Evolutionary conservation across 2,888 invertebrate species (phyloP), one percentile per base, ranked within the genome.

Genomic region (Eupithecia tripunctaria): DNA sequence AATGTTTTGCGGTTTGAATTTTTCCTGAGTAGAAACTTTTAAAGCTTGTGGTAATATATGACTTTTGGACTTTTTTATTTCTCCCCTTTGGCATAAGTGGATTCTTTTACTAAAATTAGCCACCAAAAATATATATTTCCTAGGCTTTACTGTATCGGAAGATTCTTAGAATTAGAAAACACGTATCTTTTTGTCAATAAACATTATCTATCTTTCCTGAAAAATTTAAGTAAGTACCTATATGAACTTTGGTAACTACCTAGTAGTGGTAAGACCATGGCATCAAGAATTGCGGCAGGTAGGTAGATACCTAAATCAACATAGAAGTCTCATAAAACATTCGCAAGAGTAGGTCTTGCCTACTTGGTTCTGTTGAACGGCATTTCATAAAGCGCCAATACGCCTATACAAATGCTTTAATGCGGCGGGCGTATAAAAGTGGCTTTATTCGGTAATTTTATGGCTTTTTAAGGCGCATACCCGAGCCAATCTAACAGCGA

Each of bases 361-460:
- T 29, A 8, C 8, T 60, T 8, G 18, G 18, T 2, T 60, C 15
- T n/a, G n/a, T 47, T 56, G 21, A 36, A 27, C 14, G 56, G 67
- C 56, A 43, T 71, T 71, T 68, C 38, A 36, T 67, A 41, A 70
- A 73, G 67, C 62, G 69, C 36, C 25, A 60, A 47, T 74, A 60
- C 43, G 74, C 68, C 41, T 74, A 25, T 21, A 21, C 51, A 71
- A 64, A 51, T 43, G 66, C 51, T 43, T 29, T 63, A 70, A 67
- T 38, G 59, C 47, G 29, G 66, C 60, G 32, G 47, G 63, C 68
- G 25, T 68, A 65, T 66, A 68, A 21, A 27, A 41, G 56, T 59
- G 69, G 71, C 69, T 72, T 65, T 65, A n/a, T 66, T 63, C 47
- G 47, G 74, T 73, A 75, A 78, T 75, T 76, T 78, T 66, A 77